Base-by-base conservation (phyloP, 2,888 invertebrate genomes). In the Dynastes grantii region DNA sequence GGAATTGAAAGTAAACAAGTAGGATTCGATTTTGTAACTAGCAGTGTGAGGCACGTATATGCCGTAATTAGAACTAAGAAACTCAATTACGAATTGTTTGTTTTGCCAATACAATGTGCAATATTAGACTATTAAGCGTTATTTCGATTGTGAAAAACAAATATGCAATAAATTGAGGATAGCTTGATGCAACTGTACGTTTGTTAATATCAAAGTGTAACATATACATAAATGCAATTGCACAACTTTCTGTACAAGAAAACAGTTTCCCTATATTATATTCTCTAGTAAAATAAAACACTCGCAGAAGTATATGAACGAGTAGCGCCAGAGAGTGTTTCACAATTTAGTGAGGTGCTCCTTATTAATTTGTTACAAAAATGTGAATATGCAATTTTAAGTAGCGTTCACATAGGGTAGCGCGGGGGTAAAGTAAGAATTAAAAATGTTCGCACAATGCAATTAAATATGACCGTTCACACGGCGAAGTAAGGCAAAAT, bases 1-100 rank as follows among this genome's bases (percentile, higher is more conserved):
- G 16, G 11, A 64, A 37, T 64, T 64, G 64, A 64, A 64, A 40
- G 64, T 64, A 64, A 64, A 37, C 37, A 64, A 37, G 64, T 64
- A 37, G 64, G 37, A 37, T 37, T 64, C 37, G 5, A 64, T 64
- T 64, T 32, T 64, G 64, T 37, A 64, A 64, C 16, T n/a, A 4
- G 40, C 13, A 16, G 37, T 64, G 40, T 64, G 8, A 64, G 37
- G 11, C 32, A 64, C 13, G 55, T 55, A 55, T n/a, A 22, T 55
- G 22, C 55, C 2, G 55, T 55, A 55, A 55, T 22, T 55, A 55
- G 16, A 55, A 55, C 22, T 55, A 16, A 55, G 55, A 55, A 16
- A 55, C 55, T 5, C 22, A 55, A 8, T 55, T 55, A 16, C 22
- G 16, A 55, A 55, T 16, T 55, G 22, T 55, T 55, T 55, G 22